Evolutionary conservation across 2,888 invertebrate species (phyloP).

Genomic region (Ctenicera cuprea): DNA sequence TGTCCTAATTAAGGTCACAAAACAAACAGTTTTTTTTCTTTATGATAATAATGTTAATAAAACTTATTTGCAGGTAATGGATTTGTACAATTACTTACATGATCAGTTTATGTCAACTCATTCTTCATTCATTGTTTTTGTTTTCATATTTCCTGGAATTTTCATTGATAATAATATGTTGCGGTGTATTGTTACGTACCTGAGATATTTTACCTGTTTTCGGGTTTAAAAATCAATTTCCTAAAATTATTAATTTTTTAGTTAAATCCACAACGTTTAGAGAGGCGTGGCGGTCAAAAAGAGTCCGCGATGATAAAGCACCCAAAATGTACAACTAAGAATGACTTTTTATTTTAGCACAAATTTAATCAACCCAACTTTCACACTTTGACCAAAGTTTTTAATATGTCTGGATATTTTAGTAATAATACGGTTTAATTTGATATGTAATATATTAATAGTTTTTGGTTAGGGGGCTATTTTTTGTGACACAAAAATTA

Average conservation of each 20-base stretch:
- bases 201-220: conserved; percentile 12
- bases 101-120: no score
- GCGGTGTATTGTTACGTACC: no score
- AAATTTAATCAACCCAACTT: conserved; percentile 29
- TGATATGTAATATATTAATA: conserved; percentile 1
- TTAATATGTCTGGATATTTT: conserved; percentile 30
- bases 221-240: conserved; percentile 24
- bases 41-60: no score
- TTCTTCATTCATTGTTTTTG: no score
- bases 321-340: conserved; percentile 29
- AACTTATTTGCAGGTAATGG: no score
- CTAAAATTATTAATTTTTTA: conserved; percentile 22
- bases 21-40: no score
- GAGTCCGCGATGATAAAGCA: conserved; percentile 17
- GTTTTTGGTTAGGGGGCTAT: background rate
- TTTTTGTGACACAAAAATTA: no score
- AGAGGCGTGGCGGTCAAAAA: background rate
- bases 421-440: conserved; percentile 35
- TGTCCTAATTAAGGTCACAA: no score
- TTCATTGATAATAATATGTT: background rate
- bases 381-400: conserved; percentile 33
- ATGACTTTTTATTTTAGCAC: conserved; percentile 35
- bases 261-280: conserved; percentile 11
- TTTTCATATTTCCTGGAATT: background rate
- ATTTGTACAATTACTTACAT: no score